Base-by-base conservation (phyloP, 92 coral and sea anemone species). In the Zoanthus gigantus region DNA sequence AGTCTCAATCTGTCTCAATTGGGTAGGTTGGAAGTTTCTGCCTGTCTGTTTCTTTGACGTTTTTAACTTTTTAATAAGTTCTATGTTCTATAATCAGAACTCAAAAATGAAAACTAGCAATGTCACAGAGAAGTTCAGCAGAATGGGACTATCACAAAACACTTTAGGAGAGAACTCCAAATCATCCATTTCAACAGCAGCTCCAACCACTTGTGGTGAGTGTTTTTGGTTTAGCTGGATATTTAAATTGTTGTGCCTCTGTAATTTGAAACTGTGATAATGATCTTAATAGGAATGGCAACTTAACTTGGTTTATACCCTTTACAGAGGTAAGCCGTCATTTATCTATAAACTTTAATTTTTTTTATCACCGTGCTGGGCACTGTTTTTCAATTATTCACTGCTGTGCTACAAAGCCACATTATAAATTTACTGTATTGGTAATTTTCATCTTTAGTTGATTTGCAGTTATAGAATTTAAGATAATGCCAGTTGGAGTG, bases 71-170 rank as follows among this genome's bases (percentile, higher is more conserved):
- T 42, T 67, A 67, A 57, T 73, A 68, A 56, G 47, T 12, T 42
- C 18, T 1, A 15, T 76, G 16, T 32, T 17, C 9, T 6, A 5
- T 50, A 23, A 76, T 1, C 65, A 76, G 81, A 56, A 52, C 44
- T 17, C 81, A 47, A 48, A 28, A 29, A 76, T 76, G 81, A 32
- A n/a, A 31, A 76, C 23, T 29, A 30, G 65, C 50, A n/a, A 52
- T 52, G 81, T 76, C 48, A 53, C 65, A 76, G 66, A 76, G 18
- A 45, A 76, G 81, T 18, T 76, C 42, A 63, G 81, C n/a, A 60
- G 50, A 56, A 3, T 76, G 61, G 23, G 18, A 10, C 48, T 76
- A 28, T 76, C 81, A 52, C 81, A 48, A 7, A 16, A 31, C 18
- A 9, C 65, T 5, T 28, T 42, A 76, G 81, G 50, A 48, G 81